These are phyloP conservation scores for Crotophaga sulcirostris DNA, from an alignment of 2,113 vertebrate genomes.

Conservation along the genomic window DNA sequence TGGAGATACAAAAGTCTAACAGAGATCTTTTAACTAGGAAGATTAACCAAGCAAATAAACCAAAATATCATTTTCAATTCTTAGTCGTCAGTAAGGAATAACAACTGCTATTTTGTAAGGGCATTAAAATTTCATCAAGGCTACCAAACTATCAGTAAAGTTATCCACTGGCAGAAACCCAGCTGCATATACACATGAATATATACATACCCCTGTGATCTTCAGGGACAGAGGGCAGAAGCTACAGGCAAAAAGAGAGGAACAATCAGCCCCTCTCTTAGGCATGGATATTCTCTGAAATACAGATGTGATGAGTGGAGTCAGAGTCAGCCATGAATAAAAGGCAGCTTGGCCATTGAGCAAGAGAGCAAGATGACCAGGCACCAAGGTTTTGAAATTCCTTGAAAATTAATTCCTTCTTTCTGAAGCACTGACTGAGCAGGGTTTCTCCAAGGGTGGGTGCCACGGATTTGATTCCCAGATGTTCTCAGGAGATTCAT, in stretches of 20 bases:
- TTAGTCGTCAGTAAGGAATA: not conserved
- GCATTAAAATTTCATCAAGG: not conserved
- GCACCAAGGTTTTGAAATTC: not conserved
- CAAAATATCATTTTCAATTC: not conserved
- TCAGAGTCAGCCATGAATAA: not conserved
- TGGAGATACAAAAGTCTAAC: not conserved
- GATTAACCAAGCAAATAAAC: not conserved
- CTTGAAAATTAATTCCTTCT: not conserved
- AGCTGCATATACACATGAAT: not conserved
- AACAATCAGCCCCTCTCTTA: not conserved
- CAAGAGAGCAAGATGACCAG: not conserved
- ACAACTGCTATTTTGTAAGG: not conserved
- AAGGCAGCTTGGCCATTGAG: not conserved
- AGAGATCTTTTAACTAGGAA: not conserved
- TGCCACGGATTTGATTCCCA: not conserved
- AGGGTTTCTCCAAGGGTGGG: not conserved
- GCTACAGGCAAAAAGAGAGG: not conserved
- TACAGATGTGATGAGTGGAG: not conserved
- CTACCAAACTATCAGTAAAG: not conserved
- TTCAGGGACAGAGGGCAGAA: not conserved
- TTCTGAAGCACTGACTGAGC: not conserved
- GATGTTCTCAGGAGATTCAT: not conserved
- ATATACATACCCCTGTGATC: rapidly evolving
- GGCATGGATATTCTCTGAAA: not conserved
- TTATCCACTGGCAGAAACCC: not conserved